Conservation (phyloP, 2,113 vertebrate genomes). For the Ardeotis arabs region DNA sequence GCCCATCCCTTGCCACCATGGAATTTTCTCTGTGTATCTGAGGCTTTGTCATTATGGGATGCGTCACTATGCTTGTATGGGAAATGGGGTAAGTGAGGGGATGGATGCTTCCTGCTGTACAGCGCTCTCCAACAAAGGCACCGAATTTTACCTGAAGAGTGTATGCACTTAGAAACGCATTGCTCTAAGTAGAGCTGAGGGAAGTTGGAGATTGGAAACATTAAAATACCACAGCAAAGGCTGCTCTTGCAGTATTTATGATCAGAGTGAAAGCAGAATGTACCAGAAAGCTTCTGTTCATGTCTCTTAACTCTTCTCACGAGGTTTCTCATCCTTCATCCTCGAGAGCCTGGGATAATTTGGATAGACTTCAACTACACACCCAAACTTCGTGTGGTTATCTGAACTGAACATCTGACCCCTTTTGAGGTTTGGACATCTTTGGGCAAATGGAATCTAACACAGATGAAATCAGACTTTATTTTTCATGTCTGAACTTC, state of each 20-base stretch:
- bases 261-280: slow-evolving; percentile 51
- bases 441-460: slow-evolving; percentile 58
- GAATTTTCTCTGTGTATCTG: not conserved
- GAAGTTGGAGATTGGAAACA: slow-evolving; percentile 37
- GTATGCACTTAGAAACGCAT: not conserved
- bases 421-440: slow-evolving; percentile 64
- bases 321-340: slow-evolving; percentile 50
- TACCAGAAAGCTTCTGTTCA: slow-evolving; percentile 54
- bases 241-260: slow-evolving; percentile 67
- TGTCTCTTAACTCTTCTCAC: slow-evolving; percentile 45
- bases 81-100: not conserved
- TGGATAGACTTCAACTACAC: slow-evolving; percentile 54
- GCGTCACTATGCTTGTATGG: not conserved
- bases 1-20: not conserved
- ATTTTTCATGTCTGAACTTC: slow-evolving; percentile 63
- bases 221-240: slow-evolving; percentile 63
- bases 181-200: slow-evolving; percentile 26
- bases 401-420: slow-evolving; percentile 67
- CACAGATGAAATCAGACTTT: slow-evolving; percentile 57
- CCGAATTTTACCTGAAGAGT: not conserved
- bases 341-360: slow-evolving; percentile 36
- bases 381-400: slow-evolving; percentile 55
- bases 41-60: not conserved
- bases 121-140: not conserved
- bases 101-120: not conserved